Conservation (phyloP, 2,797 vertebrate genomes). For the Phalanger gymnotis region DNA sequence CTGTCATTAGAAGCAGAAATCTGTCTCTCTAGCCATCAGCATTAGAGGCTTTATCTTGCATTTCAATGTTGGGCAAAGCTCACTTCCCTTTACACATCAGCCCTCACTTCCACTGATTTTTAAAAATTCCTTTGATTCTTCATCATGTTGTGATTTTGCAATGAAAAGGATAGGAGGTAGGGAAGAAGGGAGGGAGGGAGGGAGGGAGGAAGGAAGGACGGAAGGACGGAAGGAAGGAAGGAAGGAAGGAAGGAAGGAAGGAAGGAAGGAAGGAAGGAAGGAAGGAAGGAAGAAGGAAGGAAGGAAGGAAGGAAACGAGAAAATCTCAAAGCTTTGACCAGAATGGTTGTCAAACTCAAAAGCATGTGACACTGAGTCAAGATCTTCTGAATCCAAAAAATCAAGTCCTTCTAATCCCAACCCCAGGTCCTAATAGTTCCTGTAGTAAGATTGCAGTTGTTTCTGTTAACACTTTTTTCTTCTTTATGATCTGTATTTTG, state of each 20-base stretch:
- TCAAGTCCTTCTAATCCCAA: not conserved
- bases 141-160: not conserved
- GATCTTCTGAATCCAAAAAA: not conserved
- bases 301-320: not conserved
- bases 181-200: fast-evolving
- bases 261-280: fast-evolving
- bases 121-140: not conserved
- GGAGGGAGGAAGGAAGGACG: fast-evolving
- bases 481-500: not conserved
- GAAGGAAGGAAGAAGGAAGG: too few relatives aligned
- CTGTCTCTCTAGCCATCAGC: not conserved
- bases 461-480: fast-evolving
- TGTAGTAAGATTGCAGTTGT: not conserved
- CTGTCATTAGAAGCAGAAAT: not conserved
- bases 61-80: not conserved
- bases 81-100: not conserved
- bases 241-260: fast-evolving
- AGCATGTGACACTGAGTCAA: not conserved
- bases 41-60: not conserved
- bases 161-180: fast-evolving
- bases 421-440: not conserved
- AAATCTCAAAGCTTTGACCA: not conserved
- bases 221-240: fast-evolving
- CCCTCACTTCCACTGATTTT: not conserved
- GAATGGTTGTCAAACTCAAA: not conserved